These are phyloP conservation scores for Sebastes melanostomus DNA, from an alignment of 2,797 vertebrate genomes.

Conservation along the genomic window DNA sequence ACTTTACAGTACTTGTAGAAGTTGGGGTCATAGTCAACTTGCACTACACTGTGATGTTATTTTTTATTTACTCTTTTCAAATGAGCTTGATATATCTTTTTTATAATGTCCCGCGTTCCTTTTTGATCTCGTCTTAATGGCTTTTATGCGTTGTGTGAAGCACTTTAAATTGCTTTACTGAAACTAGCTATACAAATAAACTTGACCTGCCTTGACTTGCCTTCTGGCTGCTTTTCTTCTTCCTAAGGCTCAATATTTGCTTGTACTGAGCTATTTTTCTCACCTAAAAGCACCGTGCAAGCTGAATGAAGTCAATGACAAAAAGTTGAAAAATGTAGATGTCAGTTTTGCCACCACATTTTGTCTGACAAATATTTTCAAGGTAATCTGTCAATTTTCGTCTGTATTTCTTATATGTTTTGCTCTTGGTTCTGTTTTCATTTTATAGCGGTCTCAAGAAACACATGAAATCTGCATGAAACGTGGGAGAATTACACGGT, in stretches of 20 bases:
- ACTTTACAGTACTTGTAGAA: not conserved
- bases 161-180: not conserved
- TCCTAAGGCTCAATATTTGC: not conserved
- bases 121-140: not conserved
- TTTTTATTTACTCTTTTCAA: not conserved
- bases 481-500: not conserved
- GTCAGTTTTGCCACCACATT: not conserved
- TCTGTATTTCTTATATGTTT: not conserved
- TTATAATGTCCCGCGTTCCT: not conserved
- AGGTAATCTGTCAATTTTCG: not conserved
- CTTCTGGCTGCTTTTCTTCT: not conserved
- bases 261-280: not conserved
- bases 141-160: not conserved
- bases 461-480: not conserved
- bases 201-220: not conserved
- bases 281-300: not conserved
- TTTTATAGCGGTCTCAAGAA: not conserved
- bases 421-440: not conserved
- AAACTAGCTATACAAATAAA: not conserved
- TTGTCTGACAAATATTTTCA: not conserved
- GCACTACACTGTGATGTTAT: not conserved
- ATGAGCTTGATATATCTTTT: not conserved
- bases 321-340: slow-evolving; percentile 3
- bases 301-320: not conserved
- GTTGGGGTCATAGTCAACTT: not conserved